Base-by-base conservation (phyloP, 1,140 invertebrate species). In the Pseudoatta argentina region DNA sequence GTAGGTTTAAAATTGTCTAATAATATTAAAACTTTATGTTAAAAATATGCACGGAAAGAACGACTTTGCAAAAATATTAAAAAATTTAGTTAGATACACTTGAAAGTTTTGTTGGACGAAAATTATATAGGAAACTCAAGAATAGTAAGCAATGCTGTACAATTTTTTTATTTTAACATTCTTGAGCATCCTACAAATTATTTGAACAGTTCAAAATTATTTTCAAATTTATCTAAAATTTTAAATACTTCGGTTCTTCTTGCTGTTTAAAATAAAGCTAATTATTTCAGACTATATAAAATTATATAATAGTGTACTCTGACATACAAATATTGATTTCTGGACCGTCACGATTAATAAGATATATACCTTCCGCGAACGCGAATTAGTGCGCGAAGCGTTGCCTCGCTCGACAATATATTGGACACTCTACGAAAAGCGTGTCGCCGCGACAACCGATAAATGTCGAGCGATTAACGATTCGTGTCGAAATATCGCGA, bases 391-490 rank as follows among this genome's bases (percentile, higher is more conserved):
- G 14, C 39, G 16, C 10, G 39, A 24, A 73, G 18, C 34, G 18
- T 16, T 21, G 7, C 27, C 27, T 18, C 24, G 61, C 8, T 27
- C 53, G 53, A 3, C 55, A 39, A 75, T 27, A 61, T 55, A 51
- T 63, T 75, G 69, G 27, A 83, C 48, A 44, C 44, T 83, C 69
- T 83, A 73, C 73, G 69, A 83, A 83, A 83, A 44, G 79, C 55
- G 55, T 39, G 69, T 83, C 79, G 72, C 69, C 39, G 55, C 69
- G 55, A 83, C 69, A 75, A 44, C 55, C 55, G 79, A 83, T 83
- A 83, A 73, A 83, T 73, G 79, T 83, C 79, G 69, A 63, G 55
- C 79, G 79, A 75, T 83, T 83, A 83, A 83, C 79, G 67, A 83
- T 73, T 73, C 69, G 55, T 51, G 79, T 83, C 79, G 79, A 73